These are phyloP conservation scores for Aegotheles bennettii DNA, from an alignment of 2,113 vertebrate genomes.

Conservation along the genomic window DNA sequence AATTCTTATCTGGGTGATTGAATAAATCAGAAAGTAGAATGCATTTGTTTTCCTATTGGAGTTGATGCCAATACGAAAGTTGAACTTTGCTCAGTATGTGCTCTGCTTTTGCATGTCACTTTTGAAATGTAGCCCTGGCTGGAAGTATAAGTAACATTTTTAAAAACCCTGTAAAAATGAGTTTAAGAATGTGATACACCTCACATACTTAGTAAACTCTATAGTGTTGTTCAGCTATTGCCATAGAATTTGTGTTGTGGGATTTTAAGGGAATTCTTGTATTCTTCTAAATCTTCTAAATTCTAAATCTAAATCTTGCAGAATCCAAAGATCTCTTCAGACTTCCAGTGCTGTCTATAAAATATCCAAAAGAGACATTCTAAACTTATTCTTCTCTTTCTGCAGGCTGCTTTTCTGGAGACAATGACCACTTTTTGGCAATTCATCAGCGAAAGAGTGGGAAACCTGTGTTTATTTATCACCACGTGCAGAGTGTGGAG, in stretches of 20 bases:
- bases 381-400: slow-evolving; percentile 32
- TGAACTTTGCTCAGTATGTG: not conserved
- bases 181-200: not conserved
- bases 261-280: not conserved
- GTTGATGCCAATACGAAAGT: not conserved
- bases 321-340: not conserved
- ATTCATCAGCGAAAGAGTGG: slow-evolving; percentile 67
- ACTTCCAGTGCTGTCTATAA: not conserved
- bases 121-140: not conserved
- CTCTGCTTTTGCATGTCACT: not conserved
- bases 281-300: not conserved
- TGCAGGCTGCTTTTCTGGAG: slow-evolving; percentile 75
- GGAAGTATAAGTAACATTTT: not conserved
- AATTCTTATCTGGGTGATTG: not conserved
- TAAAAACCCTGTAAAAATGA: not conserved
- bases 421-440: slow-evolving; percentile 70
- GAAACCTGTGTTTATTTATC: slow-evolving; percentile 75
- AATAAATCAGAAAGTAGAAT: not conserved
- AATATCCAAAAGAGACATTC: not conserved
- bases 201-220: not conserved
- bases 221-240: not conserved
- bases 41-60: not conserved
- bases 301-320: not conserved
- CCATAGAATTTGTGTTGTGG: not conserved
- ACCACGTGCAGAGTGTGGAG: slow-evolving; percentile 68